Evolutionary conservation across 1,140 invertebrate species (phyloP), one percentile per base, ranked within the genome.

Genomic region (Catajapyx aquilonaris): DNA sequence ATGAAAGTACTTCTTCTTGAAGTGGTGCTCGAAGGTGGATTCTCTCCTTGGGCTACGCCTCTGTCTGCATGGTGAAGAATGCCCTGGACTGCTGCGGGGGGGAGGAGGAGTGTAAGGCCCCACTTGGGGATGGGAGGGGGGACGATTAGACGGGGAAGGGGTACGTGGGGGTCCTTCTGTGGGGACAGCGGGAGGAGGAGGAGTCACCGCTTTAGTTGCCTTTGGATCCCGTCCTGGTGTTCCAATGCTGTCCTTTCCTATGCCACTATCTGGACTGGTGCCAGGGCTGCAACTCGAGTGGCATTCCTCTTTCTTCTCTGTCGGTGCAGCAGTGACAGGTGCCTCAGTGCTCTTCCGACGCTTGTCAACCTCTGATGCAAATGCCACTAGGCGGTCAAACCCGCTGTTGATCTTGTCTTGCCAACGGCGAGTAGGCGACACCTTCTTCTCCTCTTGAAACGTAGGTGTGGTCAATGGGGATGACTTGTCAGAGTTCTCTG

Each of bases 401-500:
- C 80, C 76, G 46, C 75, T 81, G 49, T 72, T 79, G 47, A 85
- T 84, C 44, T 79, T 72, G 49, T 81, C 76, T 56, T 84, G 78
- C 79, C 80, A 84, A 28, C 23, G 23, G 13, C 23, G 23, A 13
- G 23, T 9, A 9, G 23, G 23, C 7, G 23, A 28, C 23, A 28
- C 23, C 7, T n/a, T n/a, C n/a, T n/a, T n/a, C 5, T 13, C 35
- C 7, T 25, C 34, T n/a, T 10, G 13, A n/a, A 16, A 11, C 2
- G 3, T 35, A 17, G 15, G 34, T 17, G 34, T 35, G 19, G 20
- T 35, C 15, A n/a, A 7, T 15, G 35, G n/a, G 31, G 41, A 33
- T 11, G 22, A 34, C 21, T 32, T 40, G 10, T 13, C 28, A 22
- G 37, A 40, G 9, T 20, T 32, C 21, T 40, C 41, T 11, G 38